These are phyloP conservation scores for Melanocharis versteri DNA, from an alignment of 2,113 vertebrate genomes.

Conservation along the genomic window DNA sequence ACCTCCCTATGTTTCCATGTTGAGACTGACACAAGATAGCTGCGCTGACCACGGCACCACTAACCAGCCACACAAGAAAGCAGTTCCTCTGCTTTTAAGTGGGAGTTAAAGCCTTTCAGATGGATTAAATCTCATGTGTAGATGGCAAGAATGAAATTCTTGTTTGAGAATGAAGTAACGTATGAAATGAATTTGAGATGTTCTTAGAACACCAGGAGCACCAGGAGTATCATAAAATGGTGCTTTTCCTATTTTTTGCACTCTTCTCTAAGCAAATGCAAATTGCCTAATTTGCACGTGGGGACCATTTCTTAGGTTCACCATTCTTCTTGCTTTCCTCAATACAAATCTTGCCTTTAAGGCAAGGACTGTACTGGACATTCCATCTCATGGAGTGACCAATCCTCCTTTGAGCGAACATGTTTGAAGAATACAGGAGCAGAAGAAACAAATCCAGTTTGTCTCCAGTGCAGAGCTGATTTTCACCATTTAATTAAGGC, in stretches of 20 bases:
- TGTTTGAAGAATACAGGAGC: slow-evolving; percentile 3
- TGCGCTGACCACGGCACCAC: background rate
- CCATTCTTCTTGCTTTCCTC: background rate
- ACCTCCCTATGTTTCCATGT: background rate
- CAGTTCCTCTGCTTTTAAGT: background rate
- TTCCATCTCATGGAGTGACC: slow-evolving; percentile 22
- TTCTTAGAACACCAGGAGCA: background rate
- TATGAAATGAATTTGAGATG: background rate
- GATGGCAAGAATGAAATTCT: background rate
- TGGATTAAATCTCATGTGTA: background rate
- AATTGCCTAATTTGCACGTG: background rate
- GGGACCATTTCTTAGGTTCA: background rate
- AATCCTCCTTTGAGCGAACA: slow-evolving; percentile 10
- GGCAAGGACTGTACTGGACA: background rate
- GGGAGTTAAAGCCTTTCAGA: background rate
- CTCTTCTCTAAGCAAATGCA: background rate
- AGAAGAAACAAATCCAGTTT: slow-evolving; percentile 57
- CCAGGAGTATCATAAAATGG: background rate
- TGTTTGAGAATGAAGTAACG: background rate
- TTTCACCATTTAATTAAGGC: slow-evolving; percentile 72
- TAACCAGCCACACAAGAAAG: background rate
- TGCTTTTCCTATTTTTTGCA: background rate
- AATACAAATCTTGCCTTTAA: background rate
- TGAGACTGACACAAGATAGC: background rate
- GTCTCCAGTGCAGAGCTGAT: slow-evolving; percentile 56